Conservation (phyloP, 2,888 invertebrate species). For the Syritta pipiens region DNA sequence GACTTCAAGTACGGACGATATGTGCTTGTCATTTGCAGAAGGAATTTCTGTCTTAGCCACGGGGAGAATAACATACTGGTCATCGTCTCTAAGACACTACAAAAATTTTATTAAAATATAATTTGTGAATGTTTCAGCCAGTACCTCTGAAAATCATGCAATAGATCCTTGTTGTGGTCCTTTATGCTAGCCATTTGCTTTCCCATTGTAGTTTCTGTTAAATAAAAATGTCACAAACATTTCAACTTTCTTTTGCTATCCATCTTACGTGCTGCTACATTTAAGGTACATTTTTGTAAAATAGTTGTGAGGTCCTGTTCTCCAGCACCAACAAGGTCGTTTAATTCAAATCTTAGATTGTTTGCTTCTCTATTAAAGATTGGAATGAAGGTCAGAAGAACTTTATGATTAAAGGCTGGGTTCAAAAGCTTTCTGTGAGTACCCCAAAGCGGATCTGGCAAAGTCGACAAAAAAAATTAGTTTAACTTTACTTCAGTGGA, state of each 20-base stretch:
- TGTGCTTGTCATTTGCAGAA: slow-evolving; percentile 71
- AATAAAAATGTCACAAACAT: not conserved
- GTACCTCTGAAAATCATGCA: slow-evolving; percentile 75
- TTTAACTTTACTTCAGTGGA: not conserved
- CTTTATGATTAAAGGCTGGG: slow-evolving; percentile 76
- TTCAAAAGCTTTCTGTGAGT: slow-evolving; percentile 75
- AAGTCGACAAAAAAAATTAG: not conserved
- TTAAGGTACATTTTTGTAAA: slow-evolving; percentile 74
- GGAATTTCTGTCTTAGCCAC: slow-evolving; percentile 72
- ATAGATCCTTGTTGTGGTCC: slow-evolving; percentile 69
- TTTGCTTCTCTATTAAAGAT: slow-evolving; percentile 74
- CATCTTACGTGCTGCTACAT: slow-evolving; percentile 75
- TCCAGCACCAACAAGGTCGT: slow-evolving; percentile 64
- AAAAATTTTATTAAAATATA: not conserved
- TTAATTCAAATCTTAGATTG: slow-evolving; percentile 70
- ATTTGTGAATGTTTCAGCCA: not conserved
- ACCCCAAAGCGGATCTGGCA: slow-evolving; percentile 75
- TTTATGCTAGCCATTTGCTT: slow-evolving; percentile 70
- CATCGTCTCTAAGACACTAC: slow-evolving; percentile 75
- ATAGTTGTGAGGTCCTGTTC: slow-evolving; percentile 72
- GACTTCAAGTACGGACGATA: slow-evolving; percentile 71
- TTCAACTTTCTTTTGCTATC: not conserved
- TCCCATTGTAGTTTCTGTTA: slow-evolving; percentile 77
- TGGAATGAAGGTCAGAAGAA: slow-evolving; percentile 75
- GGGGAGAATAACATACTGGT: slow-evolving; percentile 76